Evolutionary conservation across 2,888 invertebrate genomes (phyloP).

Genomic region (Heliconius ismenius): DNA sequence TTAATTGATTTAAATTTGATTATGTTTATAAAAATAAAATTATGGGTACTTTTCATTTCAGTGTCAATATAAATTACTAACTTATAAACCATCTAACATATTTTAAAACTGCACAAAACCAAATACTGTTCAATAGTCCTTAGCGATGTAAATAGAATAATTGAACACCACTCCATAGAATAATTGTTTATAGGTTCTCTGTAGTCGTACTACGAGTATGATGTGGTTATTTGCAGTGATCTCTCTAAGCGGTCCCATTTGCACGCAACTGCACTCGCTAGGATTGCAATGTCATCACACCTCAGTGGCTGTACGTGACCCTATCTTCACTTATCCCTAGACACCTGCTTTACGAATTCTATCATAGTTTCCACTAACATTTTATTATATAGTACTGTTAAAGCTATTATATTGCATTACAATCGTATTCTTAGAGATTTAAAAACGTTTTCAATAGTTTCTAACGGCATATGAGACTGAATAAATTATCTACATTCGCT

Average conservation of each 20-base stretch:
- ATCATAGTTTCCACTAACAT: constrained; percentile 36
- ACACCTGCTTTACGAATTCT: constrained; percentile 73
- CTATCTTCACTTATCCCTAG: constrained; percentile 74
- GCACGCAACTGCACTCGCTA: constrained; percentile 60
- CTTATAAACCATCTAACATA: too few species aligned
- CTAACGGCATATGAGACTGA: constrained; percentile 10
- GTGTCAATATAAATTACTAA: background rate
- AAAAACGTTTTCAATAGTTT: constrained; percentile 4
- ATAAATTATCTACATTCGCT: constrained; percentile 19
- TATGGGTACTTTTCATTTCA: background rate
- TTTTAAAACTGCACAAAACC: background rate
- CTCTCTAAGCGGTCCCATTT: constrained; percentile 53
- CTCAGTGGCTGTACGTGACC: constrained; percentile 73
- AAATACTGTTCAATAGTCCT: background rate
- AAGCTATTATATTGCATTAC: constrained; percentile 14
- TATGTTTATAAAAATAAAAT: background rate
- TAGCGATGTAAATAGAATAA: background rate
- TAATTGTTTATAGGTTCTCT: constrained; percentile 34
- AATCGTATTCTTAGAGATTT: background rate
- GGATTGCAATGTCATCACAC: constrained; percentile 78
- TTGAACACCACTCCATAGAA: constrained; percentile 4
- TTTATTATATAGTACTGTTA: constrained; percentile 32
- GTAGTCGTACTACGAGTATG: constrained; percentile 19
- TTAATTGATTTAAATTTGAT: too few species aligned
- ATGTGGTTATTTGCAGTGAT: constrained; percentile 43